These are phyloP conservation scores for Trachelipus rathkii DNA, from an alignment of 1,140 invertebrate species.

Conservation along the genomic window DNA sequence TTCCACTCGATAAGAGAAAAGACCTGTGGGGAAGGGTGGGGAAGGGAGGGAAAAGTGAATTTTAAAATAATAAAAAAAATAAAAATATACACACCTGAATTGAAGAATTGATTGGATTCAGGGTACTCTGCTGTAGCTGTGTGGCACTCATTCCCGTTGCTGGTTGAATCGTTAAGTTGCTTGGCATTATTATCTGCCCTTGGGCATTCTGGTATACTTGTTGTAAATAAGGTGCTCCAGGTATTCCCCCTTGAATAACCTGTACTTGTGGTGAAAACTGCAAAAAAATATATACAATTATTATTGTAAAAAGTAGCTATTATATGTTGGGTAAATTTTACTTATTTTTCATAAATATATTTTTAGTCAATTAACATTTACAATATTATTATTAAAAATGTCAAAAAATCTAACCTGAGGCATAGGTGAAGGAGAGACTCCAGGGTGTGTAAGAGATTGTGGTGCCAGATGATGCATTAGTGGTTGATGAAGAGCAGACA, in stretches of 20 bases:
- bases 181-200: constrained; percentile 70
- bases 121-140: constrained; percentile 46
- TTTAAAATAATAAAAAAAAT: too few relatives aligned
- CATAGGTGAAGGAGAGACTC: constrained; percentile 45
- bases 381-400: not conserved
- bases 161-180: constrained; percentile 67
- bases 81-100: constrained; percentile 60
- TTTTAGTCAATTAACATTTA: too few relatives aligned
- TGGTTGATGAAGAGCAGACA: constrained; percentile 45
- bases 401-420: constrained; percentile 40
- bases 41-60: too few relatives aligned
- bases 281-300: constrained; percentile 2
- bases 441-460: constrained; percentile 41
- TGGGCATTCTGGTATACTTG: constrained; percentile 71
- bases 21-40: too few relatives aligned
- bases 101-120: constrained; percentile 68
- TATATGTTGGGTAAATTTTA: too few relatives aligned
- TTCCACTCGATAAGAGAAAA: too few relatives aligned
- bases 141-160: constrained; percentile 40
- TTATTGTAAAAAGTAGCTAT: too few relatives aligned
- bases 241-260: constrained; percentile 75
- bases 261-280: constrained; percentile 56
- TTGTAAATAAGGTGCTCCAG: constrained; percentile 70
- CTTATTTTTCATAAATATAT: too few relatives aligned
- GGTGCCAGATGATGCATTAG: constrained; percentile 45